A percentile compares a stretch with the other conserved stretches of the same genome.
phyloP scores from a whole-genome alignment of 2,113 vertebrate species.

The Ranitomeya imitator region DNA sequence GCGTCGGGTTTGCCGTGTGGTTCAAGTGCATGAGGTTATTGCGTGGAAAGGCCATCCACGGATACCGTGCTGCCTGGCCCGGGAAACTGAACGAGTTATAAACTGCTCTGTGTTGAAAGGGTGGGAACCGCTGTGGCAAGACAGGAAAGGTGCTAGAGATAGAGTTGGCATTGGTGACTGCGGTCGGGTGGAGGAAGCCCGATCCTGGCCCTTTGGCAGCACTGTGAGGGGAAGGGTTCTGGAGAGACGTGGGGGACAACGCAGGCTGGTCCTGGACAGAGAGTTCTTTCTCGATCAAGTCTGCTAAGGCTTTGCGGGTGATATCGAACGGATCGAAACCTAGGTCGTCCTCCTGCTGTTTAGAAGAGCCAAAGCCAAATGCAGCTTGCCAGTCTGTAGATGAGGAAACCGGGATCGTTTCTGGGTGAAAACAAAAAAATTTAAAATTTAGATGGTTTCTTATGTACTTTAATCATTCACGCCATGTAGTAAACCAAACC shows the following conservation, averaged over 20 bases:
- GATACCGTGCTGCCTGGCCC: constrained; percentile 88
- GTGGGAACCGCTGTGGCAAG: constrained; percentile 88
- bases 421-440: constrained; percentile 68
- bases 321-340: constrained; percentile 99
- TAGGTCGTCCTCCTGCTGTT: constrained; percentile 97
- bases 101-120: constrained; percentile 93
- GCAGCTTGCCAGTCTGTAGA: constrained; percentile 99
- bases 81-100: constrained; percentile 97
- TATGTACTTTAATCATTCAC: no score
- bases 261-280: constrained; percentile 91
- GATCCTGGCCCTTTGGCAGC: constrained; percentile 81
- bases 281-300: constrained; percentile 99
- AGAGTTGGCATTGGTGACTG: constrained; percentile 81
- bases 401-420: constrained; percentile 97
- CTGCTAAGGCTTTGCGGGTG: constrained; percentile 97
- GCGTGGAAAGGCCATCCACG: constrained; percentile 92
- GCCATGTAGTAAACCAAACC: no score
- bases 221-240: constrained; percentile 80
- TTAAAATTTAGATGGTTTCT: no score
- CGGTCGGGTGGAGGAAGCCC: constrained; percentile 79
- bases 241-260: constrained; percentile 77
- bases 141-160: constrained; percentile 86
- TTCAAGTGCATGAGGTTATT: constrained; percentile 96
- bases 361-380: constrained; percentile 97
- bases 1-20: constrained; percentile 91